phyloP scores from a whole-genome alignment of 2,888 invertebrate species.

The Eupithecia centaureata region DNA sequence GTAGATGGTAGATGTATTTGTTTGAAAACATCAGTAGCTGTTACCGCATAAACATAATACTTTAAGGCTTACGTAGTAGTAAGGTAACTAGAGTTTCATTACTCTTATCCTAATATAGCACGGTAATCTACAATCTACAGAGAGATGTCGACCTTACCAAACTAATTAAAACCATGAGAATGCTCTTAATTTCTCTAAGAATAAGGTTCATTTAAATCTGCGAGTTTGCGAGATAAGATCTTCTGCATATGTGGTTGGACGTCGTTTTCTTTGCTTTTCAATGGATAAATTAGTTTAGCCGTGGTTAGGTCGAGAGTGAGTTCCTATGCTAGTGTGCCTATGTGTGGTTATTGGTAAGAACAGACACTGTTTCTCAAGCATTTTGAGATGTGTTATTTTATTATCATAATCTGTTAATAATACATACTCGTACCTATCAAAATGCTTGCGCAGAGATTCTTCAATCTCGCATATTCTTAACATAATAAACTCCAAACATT shows the following conservation, averaged over 20 bases:
- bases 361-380: conserved; percentile 22
- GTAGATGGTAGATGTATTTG: too few species aligned
- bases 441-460: too few species aligned
- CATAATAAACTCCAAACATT: too few species aligned
- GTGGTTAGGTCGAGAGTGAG: conserved; percentile 15
- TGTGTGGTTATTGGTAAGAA: neutral
- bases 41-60: neutral
- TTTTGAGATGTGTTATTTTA: too few species aligned
- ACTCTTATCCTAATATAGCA: conserved; percentile 25
- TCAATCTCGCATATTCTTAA: too few species aligned
- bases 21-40: neutral
- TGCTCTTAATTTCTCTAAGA: neutral
- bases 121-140: conserved; percentile 17
- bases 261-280: conserved; percentile 43
- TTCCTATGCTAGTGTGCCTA: neutral
- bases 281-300: conserved; percentile 44
- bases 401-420: too few species aligned
- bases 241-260: neutral
- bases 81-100: neutral
- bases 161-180: neutral
- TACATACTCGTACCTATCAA: too few species aligned
- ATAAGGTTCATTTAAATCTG: conserved; percentile 18
- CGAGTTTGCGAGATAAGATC: conserved; percentile 4
- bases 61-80: too few species aligned
- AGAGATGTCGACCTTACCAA: conserved; percentile 1